Conservation (phyloP, 2,888 invertebrate species). For the Tyria jacobaeae region DNA sequence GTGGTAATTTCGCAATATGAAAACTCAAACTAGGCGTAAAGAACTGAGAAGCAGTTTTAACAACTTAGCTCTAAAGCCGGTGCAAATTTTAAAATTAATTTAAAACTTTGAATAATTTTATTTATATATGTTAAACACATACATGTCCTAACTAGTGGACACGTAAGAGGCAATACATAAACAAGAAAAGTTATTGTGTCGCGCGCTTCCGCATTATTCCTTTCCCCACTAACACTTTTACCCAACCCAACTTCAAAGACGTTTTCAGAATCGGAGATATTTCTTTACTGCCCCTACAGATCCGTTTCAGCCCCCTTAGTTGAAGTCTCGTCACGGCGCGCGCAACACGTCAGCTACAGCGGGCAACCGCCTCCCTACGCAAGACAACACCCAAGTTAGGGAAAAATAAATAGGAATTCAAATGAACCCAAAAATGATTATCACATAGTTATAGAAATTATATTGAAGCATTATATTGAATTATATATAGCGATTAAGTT, state of each 20-base stretch:
- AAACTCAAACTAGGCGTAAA: not conserved
- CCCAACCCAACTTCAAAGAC: conserved; percentile 4
- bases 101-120: not conserved
- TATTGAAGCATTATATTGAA: no score
- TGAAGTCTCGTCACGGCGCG: conserved; percentile 59
- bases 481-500: no score
- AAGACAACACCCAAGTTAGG: conserved; percentile 61
- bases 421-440: conserved; percentile 24
- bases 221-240: conserved; percentile 4
- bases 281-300: conserved; percentile 20
- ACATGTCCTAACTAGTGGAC: conserved; percentile 20
- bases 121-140: not conserved
- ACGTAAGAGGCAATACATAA: conserved; percentile 18
- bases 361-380: conserved; percentile 81
- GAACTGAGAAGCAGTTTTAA: not conserved
- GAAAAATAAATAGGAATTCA: conserved; percentile 34
- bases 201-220: conserved; percentile 28
- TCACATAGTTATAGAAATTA: not conserved
- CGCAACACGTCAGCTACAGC: conserved; percentile 84
- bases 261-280: conserved; percentile 8
- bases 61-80: not conserved
- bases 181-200: conserved; percentile 16
- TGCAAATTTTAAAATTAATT: no score
- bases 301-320: conserved; percentile 33
- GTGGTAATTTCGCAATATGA: not conserved